Conservation (phyloP, 2,797 vertebrate species). For the Sebastes vulpes region DNA sequence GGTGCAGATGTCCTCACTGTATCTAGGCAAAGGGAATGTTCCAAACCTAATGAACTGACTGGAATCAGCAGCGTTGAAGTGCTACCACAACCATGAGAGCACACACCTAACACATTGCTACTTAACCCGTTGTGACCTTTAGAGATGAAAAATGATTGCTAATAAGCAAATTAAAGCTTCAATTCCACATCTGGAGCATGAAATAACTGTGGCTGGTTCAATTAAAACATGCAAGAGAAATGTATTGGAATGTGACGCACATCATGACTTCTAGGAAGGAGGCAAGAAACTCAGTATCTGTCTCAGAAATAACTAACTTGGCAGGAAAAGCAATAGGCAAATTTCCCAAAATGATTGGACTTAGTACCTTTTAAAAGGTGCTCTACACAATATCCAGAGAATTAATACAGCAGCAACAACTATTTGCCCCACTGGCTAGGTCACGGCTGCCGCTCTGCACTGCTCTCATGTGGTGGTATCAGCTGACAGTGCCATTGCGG, state of each 20-base stretch:
- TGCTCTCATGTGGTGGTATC: no score
- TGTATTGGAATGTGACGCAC: not conserved
- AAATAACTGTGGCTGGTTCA: not conserved
- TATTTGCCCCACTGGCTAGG: no score
- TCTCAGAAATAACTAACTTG: not conserved
- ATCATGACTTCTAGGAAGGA: not conserved
- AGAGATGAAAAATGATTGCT: not conserved
- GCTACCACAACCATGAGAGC: not conserved
- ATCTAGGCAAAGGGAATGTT: not conserved
- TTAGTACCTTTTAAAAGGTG: no score
- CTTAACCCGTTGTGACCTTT: not conserved
- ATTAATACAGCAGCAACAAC: no score
- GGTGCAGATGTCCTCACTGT: not conserved
- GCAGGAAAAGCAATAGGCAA: not conserved
- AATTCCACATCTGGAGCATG: not conserved
- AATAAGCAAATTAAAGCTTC: not conserved
- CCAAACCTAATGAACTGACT: not conserved
- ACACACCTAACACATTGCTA: not conserved
- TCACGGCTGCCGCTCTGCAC: no score
- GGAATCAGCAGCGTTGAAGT: not conserved
- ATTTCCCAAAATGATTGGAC: not conserved
- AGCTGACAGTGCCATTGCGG: no score
- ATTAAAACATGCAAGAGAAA: not conserved
- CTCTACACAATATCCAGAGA: no score
- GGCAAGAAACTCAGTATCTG: not conserved